These are phyloP conservation scores for Notothenia coriiceps DNA, from an alignment of 2,113 vertebrate species.

Conservation along the genomic window DNA sequence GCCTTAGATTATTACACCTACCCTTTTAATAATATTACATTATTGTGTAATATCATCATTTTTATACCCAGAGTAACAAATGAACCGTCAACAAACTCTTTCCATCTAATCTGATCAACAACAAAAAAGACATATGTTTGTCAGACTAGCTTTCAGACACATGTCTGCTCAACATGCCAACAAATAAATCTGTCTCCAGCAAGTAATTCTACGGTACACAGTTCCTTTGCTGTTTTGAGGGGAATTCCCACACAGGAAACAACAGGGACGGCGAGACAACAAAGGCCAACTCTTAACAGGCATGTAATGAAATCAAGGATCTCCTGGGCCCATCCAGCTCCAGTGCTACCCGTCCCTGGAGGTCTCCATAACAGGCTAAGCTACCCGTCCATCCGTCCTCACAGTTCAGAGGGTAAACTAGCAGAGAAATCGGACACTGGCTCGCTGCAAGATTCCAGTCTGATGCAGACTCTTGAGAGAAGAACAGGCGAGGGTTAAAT, in stretches of 20 bases:
- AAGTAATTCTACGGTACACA: slow-evolving; percentile 4
- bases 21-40: no score
- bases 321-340: slow-evolving; percentile 54
- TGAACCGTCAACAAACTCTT: neutral
- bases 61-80: neutral
- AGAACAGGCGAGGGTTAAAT: slow-evolving; percentile 68
- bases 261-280: slow-evolving; percentile 30
- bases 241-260: slow-evolving; percentile 55
- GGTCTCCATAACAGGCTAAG: slow-evolving; percentile 61
- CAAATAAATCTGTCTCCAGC: slow-evolving; percentile 8
- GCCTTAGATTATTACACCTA: no score
- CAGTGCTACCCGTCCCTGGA: slow-evolving; percentile 59
- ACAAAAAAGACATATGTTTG: slow-evolving; percentile 17
- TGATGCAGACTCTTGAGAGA: slow-evolving; percentile 53
- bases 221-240: slow-evolving; percentile 19
- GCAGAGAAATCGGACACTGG: slow-evolving; percentile 75
- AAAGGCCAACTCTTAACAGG: slow-evolving; percentile 47
- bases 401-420: slow-evolving; percentile 78
- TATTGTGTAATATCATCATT: no score
- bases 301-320: slow-evolving; percentile 63
- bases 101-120: neutral
- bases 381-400: slow-evolving; percentile 71
- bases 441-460: slow-evolving; percentile 51
- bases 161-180: neutral
- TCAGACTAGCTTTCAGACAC: slow-evolving; percentile 19